Evolutionary conservation across 64 coral and sea anemone species (phyloP), one percentile per base, ranked within the genome.

Genomic region (Stichodactyla mertensii): DNA sequence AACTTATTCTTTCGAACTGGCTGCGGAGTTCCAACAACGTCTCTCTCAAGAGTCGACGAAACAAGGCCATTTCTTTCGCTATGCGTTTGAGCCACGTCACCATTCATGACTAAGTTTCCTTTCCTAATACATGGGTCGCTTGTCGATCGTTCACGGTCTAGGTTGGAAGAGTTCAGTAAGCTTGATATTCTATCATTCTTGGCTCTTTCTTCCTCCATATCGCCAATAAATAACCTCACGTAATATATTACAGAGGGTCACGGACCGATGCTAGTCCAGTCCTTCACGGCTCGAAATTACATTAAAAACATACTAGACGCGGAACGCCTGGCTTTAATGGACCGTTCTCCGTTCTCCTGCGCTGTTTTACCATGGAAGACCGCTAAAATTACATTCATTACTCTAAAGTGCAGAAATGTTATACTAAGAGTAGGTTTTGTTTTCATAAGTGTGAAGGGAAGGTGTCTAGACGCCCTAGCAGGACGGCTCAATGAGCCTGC

Each of bases 1-100:
- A 95, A 91, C 86, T 95, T 95, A 55, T 85, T 91, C 36, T 91
- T 91, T 60, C 93, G 54, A 70, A 80, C 55, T 9, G 93, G 93
- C 28, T 89, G 93, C 28, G 93, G 93, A 58, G 93, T 95, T 52
- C 86, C 83, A 36, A 88, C 69, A 19, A 28, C 86, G 26, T 88
- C 91, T 15, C 87, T 82, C 84, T 88, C 91, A 1, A 92, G 26
- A 23, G 20, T 88, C 13, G 91, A n/a, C 52, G 87, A 92, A 57
- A 85, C 86, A 4, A 87, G 56, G 36, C 52, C 86, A 19, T 67
- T 71, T 52, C 58, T 92, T 27, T 78, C 54, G 54, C 66, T 52
- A 15, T 55, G 20, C 36, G 10, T 52, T 31, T 84, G 78, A 24
- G 71, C 86, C 70, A 84, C 71, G 27, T 87, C 88, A 8, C 91